Evolutionary conservation across 2,113 vertebrate species (phyloP).

Genomic region (Pelecanus crispus): DNA sequence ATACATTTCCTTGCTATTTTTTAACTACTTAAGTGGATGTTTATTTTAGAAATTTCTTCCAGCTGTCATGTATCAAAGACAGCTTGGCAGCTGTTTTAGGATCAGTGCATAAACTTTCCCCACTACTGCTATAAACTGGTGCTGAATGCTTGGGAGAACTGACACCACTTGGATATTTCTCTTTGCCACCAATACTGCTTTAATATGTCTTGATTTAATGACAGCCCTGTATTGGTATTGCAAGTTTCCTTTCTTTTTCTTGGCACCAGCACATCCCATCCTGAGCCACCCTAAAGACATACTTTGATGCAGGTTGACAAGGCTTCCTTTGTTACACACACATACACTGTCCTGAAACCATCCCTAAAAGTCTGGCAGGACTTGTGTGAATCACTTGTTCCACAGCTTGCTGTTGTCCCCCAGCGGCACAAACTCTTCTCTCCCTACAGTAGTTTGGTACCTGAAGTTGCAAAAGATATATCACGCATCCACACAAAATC

Average conservation of each 20-base stretch:
- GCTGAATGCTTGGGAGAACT: background rate
- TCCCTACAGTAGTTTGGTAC: background rate
- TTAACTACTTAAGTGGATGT: background rate
- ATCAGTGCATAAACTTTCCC: background rate
- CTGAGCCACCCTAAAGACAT: background rate
- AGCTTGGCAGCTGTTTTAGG: slow-evolving; percentile 22
- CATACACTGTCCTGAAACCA: background rate
- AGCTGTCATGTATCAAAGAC: slow-evolving; percentile 21
- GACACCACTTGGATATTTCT: background rate
- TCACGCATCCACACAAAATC: fast-evolving
- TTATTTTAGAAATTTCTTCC: slow-evolving; percentile 6
- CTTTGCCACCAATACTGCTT: background rate
- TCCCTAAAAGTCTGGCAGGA: background rate
- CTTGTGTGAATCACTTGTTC: background rate
- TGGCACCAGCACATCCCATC: background rate
- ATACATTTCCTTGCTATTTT: background rate
- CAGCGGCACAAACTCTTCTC: background rate
- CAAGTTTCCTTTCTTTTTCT: background rate
- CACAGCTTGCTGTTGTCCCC: background rate
- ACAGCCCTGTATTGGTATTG: background rate
- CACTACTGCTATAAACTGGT: background rate
- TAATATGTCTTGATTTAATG: background rate
- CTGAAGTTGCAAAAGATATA: background rate
- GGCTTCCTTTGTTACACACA: background rate
- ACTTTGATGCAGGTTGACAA: background rate